Base-by-base conservation (phyloP, 2,888 invertebrate genomes). In the Agriopis aurantiaria region DNA sequence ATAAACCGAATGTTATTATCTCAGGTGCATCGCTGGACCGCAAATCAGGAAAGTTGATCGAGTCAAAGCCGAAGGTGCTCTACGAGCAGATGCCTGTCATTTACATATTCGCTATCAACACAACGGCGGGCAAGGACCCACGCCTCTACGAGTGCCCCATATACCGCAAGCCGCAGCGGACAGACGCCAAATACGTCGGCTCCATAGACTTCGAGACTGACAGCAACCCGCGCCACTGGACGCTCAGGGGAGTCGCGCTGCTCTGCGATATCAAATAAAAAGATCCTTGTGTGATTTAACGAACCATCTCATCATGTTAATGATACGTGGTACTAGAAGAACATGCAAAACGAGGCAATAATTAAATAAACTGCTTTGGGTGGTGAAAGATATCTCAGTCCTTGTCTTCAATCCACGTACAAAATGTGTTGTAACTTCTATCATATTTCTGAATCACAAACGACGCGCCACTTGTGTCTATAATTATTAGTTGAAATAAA, bases 51-150 rank as follows among this genome's bases (percentile, higher is more conserved):
- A 98, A 98, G 90, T 95, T 99, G 59, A 97, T 98, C 51, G 99
- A 99, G 91, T 98, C 99, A 59, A 98, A 97, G 88, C 96, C 98
- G 6, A 99, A 99, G 93, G 97, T 98, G 7, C 94, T 99, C 7
- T 99, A 98, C 87, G 99, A 99, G 85, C 97, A 98, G 86, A 98
- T 99, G 97, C 99, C 99, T 0, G 98, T 99, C 8, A 98, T 99
- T 80, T 99, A 99, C 87, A 98, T 99, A 80, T 99, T 98, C 85
- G 98, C 99, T 0, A 98, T 98, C 80, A 98, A 98, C 89, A 98
- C 98, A 0, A 98, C 98, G 8, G 97, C 98, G 17, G 98, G 98
- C 12, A 98, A 98, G 89, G 97, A 98, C 90, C 97, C 98, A 0
- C 96, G 97, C 79, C 93, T 98, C 9, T 99, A 99, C 88, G 99